Conservation (phyloP, 35 echinoderm and acorn worm species). For the Apostichopus parvimensis region DNA sequence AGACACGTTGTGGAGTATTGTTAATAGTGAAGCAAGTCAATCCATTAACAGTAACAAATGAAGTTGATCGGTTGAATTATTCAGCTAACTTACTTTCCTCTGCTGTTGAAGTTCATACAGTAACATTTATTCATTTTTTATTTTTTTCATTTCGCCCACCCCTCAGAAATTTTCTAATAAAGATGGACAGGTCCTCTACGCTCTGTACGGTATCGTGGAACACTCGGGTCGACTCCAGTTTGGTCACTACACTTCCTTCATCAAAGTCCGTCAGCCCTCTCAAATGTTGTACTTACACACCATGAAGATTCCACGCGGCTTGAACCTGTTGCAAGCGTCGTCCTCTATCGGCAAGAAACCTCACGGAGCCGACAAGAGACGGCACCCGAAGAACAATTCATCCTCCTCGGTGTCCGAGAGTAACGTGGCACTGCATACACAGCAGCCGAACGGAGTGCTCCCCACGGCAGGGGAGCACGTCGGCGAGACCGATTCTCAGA, state of each 20-base stretch:
- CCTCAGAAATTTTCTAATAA: constrained; percentile 81
- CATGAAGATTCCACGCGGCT: constrained; percentile 59
- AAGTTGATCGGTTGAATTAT: no score
- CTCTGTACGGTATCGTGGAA: constrained; percentile 91
- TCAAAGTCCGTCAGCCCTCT: constrained; percentile 84
- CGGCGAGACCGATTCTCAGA: neutral
- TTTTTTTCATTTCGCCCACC: constrained; percentile 30
- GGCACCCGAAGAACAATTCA: constrained; percentile 24
- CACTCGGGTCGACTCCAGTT: constrained; percentile 89
- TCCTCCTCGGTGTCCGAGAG: neutral
- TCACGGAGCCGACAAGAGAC: constrained; percentile 28
- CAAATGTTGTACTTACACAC: constrained; percentile 66
- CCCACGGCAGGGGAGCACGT: neutral
- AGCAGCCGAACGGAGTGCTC: constrained; percentile 41
- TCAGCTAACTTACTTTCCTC: no score
- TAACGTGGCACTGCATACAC: neutral
- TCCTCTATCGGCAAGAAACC: constrained; percentile 27
- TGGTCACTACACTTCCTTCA: constrained; percentile 96
- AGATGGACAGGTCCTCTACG: constrained; percentile 80
- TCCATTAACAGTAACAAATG: no score
- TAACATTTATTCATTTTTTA: neutral
- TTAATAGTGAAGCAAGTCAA: no score
- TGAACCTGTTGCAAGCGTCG: constrained; percentile 66
- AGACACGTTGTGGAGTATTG: no score
- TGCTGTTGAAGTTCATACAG: neutral